Evolutionary conservation across 2,888 invertebrate species (phyloP), one percentile per base, ranked within the genome.

Genomic region (Drosophila barbarae): DNA sequence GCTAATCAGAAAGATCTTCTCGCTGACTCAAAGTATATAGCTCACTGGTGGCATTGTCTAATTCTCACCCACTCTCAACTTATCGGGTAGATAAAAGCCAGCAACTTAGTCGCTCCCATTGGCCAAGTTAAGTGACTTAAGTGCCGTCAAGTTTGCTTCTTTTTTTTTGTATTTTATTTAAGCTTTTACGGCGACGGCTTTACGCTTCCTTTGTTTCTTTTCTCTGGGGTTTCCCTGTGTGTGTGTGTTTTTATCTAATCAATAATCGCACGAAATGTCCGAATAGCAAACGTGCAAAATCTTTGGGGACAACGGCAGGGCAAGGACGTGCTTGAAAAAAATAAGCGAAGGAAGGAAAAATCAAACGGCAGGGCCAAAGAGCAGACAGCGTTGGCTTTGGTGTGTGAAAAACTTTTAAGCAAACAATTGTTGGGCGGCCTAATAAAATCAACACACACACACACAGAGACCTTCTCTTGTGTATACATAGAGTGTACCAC

Each of bases 241-340:
- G 63, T 36, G 21, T 81, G 18, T 18, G 18, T 18, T 18, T 18
- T 18, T 84, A 84, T 81, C 80, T 84, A 81, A 81, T 81, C 80
- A 81, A 81, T 81, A 81, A 84, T 81, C 80, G 65, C 65, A 63
- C 71, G 69, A 83, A 84, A 77, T 77, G 77, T 84, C 81, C 78
- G 75, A 83, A 75, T 73, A 78, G 74, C 80, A 81, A 84, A 81
- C 81, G 80, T 81, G 80, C 77, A 75, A 81, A 78, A 73, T 78
- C 84, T 66, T 75, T 68, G 59, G 79, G 84, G 73, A 81, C 78
- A 78, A 68, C 65, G 73, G 60, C 69, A 63, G 34, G 8, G 9
- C 77, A 69, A 66, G 77, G 77, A 77, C 77, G 77, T 77, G 77
- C 73, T 65, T 18, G 66, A 66, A 71, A 50, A 66, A 73, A 46